These are phyloP conservation scores for Poeciliopsis occidentalis DNA, from an alignment of 2,113 vertebrate species.

Conservation along the genomic window DNA sequence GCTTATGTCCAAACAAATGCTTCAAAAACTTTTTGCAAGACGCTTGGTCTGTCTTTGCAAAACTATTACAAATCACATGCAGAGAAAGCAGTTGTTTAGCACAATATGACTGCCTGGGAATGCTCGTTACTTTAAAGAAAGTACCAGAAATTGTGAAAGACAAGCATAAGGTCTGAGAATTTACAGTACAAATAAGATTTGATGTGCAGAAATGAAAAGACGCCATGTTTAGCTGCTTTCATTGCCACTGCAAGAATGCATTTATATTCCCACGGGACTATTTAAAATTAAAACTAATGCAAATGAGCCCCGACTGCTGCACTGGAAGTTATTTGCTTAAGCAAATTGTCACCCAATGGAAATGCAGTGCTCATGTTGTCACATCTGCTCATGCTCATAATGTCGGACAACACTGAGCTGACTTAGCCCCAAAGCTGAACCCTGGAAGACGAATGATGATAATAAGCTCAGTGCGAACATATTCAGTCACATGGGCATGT, in stretches of 20 bases:
- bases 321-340: conserved; percentile 66
- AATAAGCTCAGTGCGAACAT: conserved; percentile 8
- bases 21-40: no score
- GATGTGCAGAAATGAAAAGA: background rate
- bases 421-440: conserved; percentile 38
- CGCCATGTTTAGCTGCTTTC: background rate
- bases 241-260: background rate
- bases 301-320: conserved; percentile 53
- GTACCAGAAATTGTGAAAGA: background rate
- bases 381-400: background rate
- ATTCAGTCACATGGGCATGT: background rate
- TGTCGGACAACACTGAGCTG: conserved; percentile 3
- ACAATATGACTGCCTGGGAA: background rate
- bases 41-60: background rate
- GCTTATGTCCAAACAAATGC: background rate
- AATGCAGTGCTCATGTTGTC: conserved; percentile 25
- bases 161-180: background rate
- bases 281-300: conserved; percentile 57
- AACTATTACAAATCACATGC: background rate
- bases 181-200: background rate
- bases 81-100: background rate
- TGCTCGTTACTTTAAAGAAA: no score
- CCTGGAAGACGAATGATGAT: conserved; percentile 20
- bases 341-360: conserved; percentile 47
- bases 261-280: conserved; percentile 38